A percentile compares a stretch with the other conserved stretches of the same genome.
Evolutionary conservation across 2,888 invertebrate species (phyloP).

Genomic region (Dynastes tityus): DNA sequence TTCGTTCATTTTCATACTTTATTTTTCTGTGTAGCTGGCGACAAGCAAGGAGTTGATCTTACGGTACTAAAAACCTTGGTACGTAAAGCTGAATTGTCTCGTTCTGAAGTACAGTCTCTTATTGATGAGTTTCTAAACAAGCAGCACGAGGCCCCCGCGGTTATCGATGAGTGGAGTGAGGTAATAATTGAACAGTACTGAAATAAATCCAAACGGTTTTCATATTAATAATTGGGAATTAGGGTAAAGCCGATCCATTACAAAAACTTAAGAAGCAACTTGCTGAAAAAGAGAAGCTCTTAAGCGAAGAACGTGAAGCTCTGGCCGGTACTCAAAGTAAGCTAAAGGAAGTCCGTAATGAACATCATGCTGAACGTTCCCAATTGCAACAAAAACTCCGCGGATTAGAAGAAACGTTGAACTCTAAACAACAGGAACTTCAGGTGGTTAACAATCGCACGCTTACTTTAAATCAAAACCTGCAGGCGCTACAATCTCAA

Average conservation of each 20-base stretch:
- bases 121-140: constrained; percentile 93
- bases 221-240: constrained; percentile 35
- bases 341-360: constrained; percentile 83
- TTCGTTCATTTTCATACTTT: no score
- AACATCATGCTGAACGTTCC: constrained; percentile 79
- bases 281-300: constrained; percentile 87
- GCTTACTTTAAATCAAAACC: constrained; percentile 74
- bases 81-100: constrained; percentile 86
- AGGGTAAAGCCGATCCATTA: constrained; percentile 88
- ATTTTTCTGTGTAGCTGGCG: constrained; percentile 72
- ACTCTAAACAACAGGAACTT: constrained; percentile 74
- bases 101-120: constrained; percentile 90
- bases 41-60: constrained; percentile 80
- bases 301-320: constrained; percentile 83
- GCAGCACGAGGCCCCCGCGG: constrained; percentile 83
- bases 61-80: constrained; percentile 79
- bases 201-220: constrained; percentile 2
- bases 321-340: constrained; percentile 84
- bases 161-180: constrained; percentile 90
- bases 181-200: constrained; percentile 65
- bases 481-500: constrained; percentile 77
- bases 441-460: constrained; percentile 77
- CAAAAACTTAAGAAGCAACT: constrained; percentile 90
- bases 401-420: constrained; percentile 74
- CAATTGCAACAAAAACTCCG: constrained; percentile 74